Evolutionary conservation across 2,888 invertebrate genomes (phyloP), one percentile per base, ranked within the genome.

Genomic region (Drosophila silvestris): DNA sequence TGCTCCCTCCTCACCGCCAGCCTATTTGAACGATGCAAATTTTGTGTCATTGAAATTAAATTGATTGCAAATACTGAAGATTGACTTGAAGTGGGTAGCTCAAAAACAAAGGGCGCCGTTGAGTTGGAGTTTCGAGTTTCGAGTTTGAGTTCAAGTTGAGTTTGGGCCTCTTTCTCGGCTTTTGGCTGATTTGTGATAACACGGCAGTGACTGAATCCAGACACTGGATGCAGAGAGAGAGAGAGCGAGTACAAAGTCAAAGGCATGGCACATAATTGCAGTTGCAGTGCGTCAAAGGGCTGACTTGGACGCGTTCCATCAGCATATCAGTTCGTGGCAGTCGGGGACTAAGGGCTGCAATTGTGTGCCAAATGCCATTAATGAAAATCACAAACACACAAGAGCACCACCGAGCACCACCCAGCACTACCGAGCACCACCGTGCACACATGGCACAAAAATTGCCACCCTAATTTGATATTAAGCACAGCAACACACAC

Each of bases 51-150:
- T 88, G 87, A 89, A 88, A 89, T 88, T 87, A 88, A 88, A 88
- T 88, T 88, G 87, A 89, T 88, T 88, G 87, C 87, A 88, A 88
- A 88, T 88, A 88, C 89, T 87, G 82, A 87, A 89, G 87, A 87
- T 87, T 89, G 87, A 89, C 87, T 88, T 82, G 74, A 86, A 89
- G 86, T 77, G 82, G 83, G 79, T 54, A 70, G 72, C 37, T 54
- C 57, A 57, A 57, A 77, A 80, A 74, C 77, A 80, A 81, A 74
- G 70, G 65, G 30, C 16, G 22, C 30, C 16, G 26, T 56, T 33
- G 32, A 28, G 47, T 30, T 22, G 32, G 32, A 28, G 47, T 30
- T 22, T 37, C 37, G n/a, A 44, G 44, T 22, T 44, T 12, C 4
- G 12, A 22, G 32, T 30, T 30, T 26, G 69, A 44, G 50, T 32